Conservation (phyloP, 1,140 invertebrate genomes). For the Caenorhabditis latens region DNA sequence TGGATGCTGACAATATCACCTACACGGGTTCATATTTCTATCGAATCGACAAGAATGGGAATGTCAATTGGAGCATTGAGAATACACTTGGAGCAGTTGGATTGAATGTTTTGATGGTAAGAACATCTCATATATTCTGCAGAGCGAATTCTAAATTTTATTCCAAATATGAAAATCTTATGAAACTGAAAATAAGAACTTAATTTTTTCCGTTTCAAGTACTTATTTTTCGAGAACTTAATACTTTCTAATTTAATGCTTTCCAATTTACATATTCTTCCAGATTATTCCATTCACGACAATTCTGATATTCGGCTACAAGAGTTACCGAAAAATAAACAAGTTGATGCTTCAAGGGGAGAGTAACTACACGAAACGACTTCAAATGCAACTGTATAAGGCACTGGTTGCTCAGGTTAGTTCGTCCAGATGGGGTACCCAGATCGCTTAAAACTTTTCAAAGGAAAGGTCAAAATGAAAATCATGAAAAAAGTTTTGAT, state of each 20-base stretch:
- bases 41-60: not conserved
- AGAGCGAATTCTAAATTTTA: no score
- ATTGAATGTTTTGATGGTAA: conserved; percentile 28
- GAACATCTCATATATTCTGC: not conserved
- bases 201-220: no score
- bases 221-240: no score
- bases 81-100: conserved; percentile 10
- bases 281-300: not conserved
- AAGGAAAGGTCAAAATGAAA: no score
- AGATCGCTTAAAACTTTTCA: no score
- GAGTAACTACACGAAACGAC: not conserved
- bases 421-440: no score
- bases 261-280: no score
- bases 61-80: not conserved
- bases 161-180: no score
- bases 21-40: conserved; percentile 24
- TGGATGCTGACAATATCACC: not conserved
- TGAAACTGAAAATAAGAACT: no score
- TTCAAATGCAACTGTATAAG: conserved; percentile 34
- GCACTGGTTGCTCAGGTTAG: conserved; percentile 12
- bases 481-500: no score
- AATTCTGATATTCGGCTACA: conserved; percentile 2
- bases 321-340: not conserved
- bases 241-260: no score
- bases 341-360: not conserved